These are phyloP conservation scores for Australoheros scitulus DNA, from an alignment of 2,113 vertebrate species.

Conservation along the genomic window DNA sequence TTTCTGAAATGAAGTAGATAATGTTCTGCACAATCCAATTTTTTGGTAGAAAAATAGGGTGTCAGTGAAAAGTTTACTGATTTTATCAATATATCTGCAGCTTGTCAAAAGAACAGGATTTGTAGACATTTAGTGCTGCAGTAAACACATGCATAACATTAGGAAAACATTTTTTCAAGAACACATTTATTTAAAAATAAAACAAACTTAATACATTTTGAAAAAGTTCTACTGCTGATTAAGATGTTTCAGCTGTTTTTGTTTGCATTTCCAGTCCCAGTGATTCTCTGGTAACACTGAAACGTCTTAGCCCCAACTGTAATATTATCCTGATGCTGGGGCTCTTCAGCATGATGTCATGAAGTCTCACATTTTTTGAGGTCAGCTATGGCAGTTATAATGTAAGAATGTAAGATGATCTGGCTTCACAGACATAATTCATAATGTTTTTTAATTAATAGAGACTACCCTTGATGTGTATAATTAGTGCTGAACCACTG, in stretches of 20 bases:
- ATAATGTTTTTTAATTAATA: neutral
- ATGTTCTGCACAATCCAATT: neutral
- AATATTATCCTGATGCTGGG: neutral
- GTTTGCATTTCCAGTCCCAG: neutral
- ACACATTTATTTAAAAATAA: neutral
- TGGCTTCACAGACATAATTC: neutral
- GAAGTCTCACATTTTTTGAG: neutral
- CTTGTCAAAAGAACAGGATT: neutral
- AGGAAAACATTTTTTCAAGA: neutral
- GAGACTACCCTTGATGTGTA: neutral
- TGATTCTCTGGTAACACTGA: constrained; percentile 5
- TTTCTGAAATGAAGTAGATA: neutral
- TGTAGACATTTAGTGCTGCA: neutral
- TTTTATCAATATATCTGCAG: neutral
- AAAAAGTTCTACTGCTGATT: neutral
- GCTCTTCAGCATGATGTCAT: neutral
- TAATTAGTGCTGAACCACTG: neutral
- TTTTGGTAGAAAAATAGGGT: neutral
- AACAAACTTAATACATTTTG: neutral
- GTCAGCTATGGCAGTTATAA: neutral
- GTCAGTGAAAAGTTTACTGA: neutral
- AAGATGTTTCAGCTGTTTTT: neutral
- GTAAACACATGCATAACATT: neutral
- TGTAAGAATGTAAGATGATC: neutral
- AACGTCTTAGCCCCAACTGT: neutral